Percentiles rank a stretch among this genome's conserved stretches.
Conservation (phyloP, 2,113 vertebrate genomes). For the Lanius collurio region DNA sequence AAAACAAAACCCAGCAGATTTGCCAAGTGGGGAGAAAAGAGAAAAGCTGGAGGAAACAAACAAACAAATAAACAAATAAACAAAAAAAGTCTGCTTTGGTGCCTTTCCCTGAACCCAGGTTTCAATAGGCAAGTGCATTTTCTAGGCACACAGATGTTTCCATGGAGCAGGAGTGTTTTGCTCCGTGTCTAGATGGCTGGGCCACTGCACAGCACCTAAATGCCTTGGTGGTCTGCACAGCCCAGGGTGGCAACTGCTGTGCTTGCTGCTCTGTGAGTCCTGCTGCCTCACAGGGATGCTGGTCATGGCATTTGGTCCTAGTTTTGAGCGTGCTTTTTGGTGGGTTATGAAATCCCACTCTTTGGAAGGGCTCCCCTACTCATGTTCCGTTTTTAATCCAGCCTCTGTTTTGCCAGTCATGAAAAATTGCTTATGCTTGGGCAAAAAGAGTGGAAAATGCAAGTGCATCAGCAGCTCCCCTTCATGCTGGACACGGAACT, state of each 20-base stretch:
- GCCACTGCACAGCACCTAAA: not conserved
- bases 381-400: not conserved
- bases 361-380: not conserved
- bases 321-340: not conserved
- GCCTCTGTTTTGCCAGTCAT: not conserved
- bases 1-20: conserved; percentile 32
- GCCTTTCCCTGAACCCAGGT: not conserved
- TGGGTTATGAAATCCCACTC: not conserved
- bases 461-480: not conserved
- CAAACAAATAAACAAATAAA: not conserved
- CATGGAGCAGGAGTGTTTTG: accelerated
- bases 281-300: not conserved
- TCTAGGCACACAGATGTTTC: not conserved
- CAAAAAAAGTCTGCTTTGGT: not conserved
- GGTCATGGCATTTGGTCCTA: not conserved
- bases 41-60: not conserved
- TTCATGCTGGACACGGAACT: accelerated
- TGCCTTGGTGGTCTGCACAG: not conserved
- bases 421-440: not conserved
- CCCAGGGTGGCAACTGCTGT: not conserved
- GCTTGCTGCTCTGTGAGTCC: not conserved
- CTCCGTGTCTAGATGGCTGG: not conserved
- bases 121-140: conserved; percentile 23
- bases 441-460: not conserved
- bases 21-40: conserved; percentile 28